A percentile compares a stretch with the other conserved stretches of the same genome.
Evolutionary conservation across 2,113 vertebrate genomes (phyloP).

Genomic region (Machaerirhynchus nigripectus): DNA sequence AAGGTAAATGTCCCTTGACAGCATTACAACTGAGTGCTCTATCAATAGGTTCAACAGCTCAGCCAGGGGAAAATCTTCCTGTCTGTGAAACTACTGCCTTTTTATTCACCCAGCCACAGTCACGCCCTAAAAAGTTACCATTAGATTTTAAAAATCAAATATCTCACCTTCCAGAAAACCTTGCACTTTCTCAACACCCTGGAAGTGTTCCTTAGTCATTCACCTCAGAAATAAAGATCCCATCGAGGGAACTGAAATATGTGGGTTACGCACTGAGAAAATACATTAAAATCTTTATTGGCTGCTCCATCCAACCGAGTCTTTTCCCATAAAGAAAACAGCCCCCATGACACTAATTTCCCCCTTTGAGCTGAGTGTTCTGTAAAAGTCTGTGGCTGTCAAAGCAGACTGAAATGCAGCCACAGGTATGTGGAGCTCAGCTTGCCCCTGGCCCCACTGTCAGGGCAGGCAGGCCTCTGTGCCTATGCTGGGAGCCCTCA

Average conservation of each 20-base stretch:
- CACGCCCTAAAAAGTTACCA: background rate
- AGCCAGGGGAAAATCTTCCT: background rate
- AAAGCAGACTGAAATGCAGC: constrained; percentile 45
- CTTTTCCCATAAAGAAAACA: constrained; percentile 66
- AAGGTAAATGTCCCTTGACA: background rate
- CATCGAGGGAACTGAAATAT: constrained; percentile 6
- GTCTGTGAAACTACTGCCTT: background rate
- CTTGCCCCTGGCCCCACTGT: background rate
- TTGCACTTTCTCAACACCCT: background rate
- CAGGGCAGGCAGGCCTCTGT: constrained; percentile 22
- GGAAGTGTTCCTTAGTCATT: background rate
- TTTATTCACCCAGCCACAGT: background rate
- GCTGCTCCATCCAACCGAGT: constrained; percentile 52
- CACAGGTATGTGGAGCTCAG: constrained; percentile 46
- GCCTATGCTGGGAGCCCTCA: constrained; percentile 29
- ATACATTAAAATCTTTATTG: constrained; percentile 58
- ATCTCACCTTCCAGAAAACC: background rate
- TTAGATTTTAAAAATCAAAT: background rate
- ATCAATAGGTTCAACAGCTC: background rate
- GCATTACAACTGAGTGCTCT: background rate
- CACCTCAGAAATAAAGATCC: constrained; percentile 20
- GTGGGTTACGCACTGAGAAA: constrained; percentile 29
- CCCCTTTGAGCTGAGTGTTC: constrained; percentile 44
- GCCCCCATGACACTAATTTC: constrained; percentile 65
- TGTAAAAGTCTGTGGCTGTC: constrained; percentile 48